A percentile compares a stretch with the other conserved stretches of the same genome.
Conservation (phyloP, 2,797 vertebrate genomes). For the Gouania willdenowi region DNA sequence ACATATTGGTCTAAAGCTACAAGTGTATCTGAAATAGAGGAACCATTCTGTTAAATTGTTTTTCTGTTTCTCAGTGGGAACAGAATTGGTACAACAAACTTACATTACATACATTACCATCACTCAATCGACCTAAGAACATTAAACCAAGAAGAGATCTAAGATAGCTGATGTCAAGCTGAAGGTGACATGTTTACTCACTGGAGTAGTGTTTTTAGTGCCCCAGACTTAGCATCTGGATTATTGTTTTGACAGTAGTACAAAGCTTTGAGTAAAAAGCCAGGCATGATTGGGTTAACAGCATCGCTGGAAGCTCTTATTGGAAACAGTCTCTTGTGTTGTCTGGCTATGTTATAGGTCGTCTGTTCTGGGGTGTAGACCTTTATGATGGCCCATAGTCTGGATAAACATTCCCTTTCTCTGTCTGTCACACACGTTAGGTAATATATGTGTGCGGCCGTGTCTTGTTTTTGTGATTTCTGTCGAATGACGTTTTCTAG, state of each 20-base stretch:
- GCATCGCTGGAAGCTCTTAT: conserved; percentile 45
- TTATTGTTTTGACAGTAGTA: conserved; percentile 21
- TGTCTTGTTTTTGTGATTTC: conserved; percentile 22
- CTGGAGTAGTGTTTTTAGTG: conserved; percentile 11
- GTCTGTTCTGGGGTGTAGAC: conserved; percentile 33
- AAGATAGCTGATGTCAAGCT: not conserved
- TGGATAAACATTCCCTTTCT: conserved; percentile 67
- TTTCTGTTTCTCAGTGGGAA: not conserved
- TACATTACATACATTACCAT: too few species aligned
- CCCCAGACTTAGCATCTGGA: conserved; percentile 21
- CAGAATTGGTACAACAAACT: too few species aligned
- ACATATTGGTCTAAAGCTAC: too few species aligned
- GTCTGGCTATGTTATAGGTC: conserved; percentile 61
- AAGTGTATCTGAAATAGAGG: conserved; percentile 39
- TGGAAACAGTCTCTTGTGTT: conserved; percentile 66
- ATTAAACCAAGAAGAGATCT: not conserved
- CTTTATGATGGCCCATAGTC: conserved; percentile 47
- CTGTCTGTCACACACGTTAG: conserved; percentile 28
- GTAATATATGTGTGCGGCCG: not conserved
- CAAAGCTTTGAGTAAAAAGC: conserved; percentile 59
- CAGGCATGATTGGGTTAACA: conserved; percentile 52
- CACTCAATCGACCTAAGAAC: too few species aligned
- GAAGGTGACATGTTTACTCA: not conserved
- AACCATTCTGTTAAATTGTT: conserved; percentile 19
- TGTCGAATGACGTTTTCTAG: conserved; percentile 7